These are phyloP conservation scores for Hydrozoanthus gracilis DNA, from an alignment of 92 coral and sea anemone genomes.

Conservation along the genomic window DNA sequence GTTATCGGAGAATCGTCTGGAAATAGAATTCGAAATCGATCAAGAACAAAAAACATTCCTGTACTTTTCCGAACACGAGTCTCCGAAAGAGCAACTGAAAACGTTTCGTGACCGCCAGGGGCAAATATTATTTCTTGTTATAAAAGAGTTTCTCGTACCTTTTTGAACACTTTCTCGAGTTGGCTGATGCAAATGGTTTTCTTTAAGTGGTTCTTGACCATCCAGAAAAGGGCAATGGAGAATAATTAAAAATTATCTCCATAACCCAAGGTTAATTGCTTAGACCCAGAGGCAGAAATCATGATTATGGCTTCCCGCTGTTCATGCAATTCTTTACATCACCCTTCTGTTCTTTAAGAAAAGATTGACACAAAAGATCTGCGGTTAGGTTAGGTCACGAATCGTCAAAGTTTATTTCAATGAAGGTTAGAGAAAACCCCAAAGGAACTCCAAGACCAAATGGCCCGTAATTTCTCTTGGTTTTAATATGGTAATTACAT, in stretches of 20 bases:
- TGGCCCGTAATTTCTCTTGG: background rate
- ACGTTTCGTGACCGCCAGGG: background rate
- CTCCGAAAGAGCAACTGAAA: background rate
- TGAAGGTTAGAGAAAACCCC: background rate
- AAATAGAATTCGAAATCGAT: background rate
- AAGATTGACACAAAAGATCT: slow-evolving; percentile 30
- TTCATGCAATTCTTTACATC: slow-evolving; percentile 10
- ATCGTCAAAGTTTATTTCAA: slow-evolving; percentile 4
- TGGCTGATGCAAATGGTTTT: background rate
- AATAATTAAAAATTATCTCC: slow-evolving; percentile 35
- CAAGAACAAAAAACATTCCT: slow-evolving; percentile 21
- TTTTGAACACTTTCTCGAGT: background rate
- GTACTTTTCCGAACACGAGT: background rate
- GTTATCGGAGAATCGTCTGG: slow-evolving; percentile 39
- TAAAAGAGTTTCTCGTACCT: background rate
- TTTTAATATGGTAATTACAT: background rate
- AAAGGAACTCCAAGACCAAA: background rate
- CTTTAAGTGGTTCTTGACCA: slow-evolving; percentile 41
- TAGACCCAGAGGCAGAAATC: slow-evolving; percentile 9
- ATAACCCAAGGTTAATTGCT: slow-evolving; percentile 44
- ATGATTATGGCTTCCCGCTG: slow-evolving; percentile 32
- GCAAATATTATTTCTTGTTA: background rate
- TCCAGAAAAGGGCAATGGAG: slow-evolving; percentile 24
- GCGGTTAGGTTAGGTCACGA: slow-evolving; percentile 38
- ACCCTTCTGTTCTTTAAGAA: slow-evolving; percentile 24